A percentile compares a stretch with the other conserved stretches of the same genome.
phyloP scores from a whole-genome alignment of 2,113 vertebrate genomes.

The Grammomys surdaster region DNA sequence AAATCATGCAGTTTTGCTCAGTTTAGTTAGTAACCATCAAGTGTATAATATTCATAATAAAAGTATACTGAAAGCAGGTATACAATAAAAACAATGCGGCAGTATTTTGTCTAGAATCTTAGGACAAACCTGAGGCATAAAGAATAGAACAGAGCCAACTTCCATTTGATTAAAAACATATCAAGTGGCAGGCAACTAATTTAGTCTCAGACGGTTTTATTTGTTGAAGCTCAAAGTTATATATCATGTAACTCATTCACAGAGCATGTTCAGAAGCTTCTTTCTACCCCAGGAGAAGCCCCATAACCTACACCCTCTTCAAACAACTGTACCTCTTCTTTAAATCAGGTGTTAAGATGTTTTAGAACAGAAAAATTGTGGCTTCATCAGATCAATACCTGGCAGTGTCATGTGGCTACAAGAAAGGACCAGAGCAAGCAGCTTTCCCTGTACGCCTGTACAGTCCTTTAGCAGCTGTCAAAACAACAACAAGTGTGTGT shows the following conservation, averaged over 20 bases:
- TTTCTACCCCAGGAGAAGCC: background rate
- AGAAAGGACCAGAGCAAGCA: background rate
- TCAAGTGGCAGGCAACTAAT: background rate
- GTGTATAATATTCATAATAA: background rate
- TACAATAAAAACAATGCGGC: background rate
- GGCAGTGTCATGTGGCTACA: background rate
- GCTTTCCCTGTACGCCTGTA: background rate
- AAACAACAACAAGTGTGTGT: background rate
- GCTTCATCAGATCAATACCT: background rate
- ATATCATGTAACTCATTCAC: background rate
- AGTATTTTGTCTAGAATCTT: background rate
- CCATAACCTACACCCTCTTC: rapidly evolving
- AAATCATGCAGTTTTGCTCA: background rate
- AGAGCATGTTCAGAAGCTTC: background rate
- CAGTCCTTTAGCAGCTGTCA: background rate
- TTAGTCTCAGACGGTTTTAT: background rate
- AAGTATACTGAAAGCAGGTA: background rate
- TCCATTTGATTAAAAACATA: background rate
- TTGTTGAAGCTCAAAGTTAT: background rate
- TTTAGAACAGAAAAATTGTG: background rate
- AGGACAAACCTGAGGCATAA: background rate
- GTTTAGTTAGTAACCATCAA: background rate
- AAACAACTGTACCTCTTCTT: background rate
- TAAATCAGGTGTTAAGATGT: background rate
- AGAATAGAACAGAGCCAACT: background rate